A percentile compares a stretch with the other conserved stretches of the same genome.
These are phyloP conservation scores for Sebastolobus altivelis DNA, from an alignment of 2,797 vertebrate species.

Conservation along the genomic window DNA sequence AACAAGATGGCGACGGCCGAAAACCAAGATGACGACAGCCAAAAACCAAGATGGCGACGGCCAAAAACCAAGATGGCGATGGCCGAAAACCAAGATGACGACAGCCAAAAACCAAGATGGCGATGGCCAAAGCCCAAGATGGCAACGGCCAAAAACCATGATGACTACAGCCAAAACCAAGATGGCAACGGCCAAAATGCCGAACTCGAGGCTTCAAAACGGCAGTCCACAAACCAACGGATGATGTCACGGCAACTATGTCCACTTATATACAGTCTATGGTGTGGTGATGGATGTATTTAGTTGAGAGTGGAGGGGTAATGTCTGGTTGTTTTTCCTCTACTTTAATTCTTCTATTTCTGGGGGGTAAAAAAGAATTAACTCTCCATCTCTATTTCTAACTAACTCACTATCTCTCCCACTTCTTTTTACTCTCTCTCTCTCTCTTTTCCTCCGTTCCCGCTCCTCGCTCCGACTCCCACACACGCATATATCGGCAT, in stretches of 20 bases:
- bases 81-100: too few species aligned
- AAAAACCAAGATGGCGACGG: too few species aligned
- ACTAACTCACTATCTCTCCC: constrained; percentile 58
- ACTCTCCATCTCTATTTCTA: constrained; percentile 57
- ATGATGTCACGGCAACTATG: fast-evolving
- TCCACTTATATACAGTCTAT: too few species aligned
- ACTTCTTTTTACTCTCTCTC: constrained; percentile 48
- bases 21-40: too few species aligned
- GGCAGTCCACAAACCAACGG: too few species aligned
- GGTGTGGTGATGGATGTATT: neutral
- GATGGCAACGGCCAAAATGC: too few species aligned
- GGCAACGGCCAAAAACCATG: too few species aligned
- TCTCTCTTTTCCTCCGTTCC: constrained; percentile 55
- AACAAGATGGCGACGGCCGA: too few species aligned
- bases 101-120: too few species aligned
- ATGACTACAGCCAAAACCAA: too few species aligned
- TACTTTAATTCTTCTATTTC: constrained; percentile 21
- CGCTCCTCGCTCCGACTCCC: constrained; percentile 70
- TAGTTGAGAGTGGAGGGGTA: neutral
- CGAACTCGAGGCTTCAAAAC: fast-evolving
- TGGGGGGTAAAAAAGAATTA: constrained; percentile 9
- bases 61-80: too few species aligned
- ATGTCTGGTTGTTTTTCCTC: constrained; percentile 9
- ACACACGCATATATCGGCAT: constrained; percentile 75
- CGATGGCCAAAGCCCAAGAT: too few species aligned